Evolutionary conservation across 2,113 vertebrate species (phyloP).

Genomic region (Actenoides lindsayi): DNA sequence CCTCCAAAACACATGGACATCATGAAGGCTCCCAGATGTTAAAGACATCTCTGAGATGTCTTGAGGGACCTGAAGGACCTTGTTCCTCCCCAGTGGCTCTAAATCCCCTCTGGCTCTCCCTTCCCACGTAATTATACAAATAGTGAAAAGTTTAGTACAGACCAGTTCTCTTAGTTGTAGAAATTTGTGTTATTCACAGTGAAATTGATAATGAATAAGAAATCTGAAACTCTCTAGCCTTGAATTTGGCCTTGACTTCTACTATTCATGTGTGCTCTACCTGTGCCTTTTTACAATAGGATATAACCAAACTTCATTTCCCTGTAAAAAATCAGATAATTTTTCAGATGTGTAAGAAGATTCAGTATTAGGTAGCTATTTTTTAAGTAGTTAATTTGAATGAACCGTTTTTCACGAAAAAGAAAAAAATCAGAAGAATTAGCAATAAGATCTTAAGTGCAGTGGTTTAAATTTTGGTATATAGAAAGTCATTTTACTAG

Average conservation of each 20-base stretch:
- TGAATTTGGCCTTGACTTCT: neutral
- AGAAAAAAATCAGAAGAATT: neutral
- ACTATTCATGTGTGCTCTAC: neutral
- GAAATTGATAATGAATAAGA: neutral
- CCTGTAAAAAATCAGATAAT: neutral
- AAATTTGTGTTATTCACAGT: neutral
- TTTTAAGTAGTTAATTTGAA: neutral
- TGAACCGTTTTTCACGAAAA: neutral
- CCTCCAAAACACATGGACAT: neutral
- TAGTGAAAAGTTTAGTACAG: neutral
- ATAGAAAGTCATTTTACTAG: neutral
- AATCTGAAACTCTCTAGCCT: neutral
- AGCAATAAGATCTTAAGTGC: neutral
- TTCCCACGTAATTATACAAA: neutral
- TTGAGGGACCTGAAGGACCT: neutral
- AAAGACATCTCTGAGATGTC: neutral
- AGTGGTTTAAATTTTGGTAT: neutral
- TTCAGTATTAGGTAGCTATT: neutral
- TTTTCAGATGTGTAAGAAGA: neutral
- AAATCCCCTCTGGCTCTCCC: neutral
- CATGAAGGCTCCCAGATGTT: accelerated
- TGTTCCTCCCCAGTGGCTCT: neutral
- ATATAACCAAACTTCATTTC: neutral
- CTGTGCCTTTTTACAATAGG: neutral
- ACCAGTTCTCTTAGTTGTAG: neutral